These are phyloP conservation scores for Polymixis lichenea DNA, from an alignment of 2,888 invertebrate genomes.

Conservation along the genomic window DNA sequence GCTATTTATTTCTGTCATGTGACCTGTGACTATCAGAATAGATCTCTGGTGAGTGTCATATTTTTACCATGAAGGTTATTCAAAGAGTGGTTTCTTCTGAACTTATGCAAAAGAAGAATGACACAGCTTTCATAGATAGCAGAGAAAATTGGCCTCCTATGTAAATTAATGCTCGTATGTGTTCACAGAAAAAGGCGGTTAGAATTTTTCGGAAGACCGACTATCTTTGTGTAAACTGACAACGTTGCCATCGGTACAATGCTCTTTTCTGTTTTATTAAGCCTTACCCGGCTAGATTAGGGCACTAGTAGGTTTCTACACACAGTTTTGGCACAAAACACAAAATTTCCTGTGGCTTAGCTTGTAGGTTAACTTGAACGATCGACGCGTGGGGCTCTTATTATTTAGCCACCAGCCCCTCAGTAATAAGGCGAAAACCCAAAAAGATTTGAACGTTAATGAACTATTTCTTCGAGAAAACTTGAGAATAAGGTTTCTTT, in stretches of 20 bases:
- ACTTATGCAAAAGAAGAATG: not conserved
- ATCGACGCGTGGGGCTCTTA: too few relatives aligned
- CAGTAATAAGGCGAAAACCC: not conserved
- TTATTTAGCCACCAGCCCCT: too few relatives aligned
- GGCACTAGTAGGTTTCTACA: not conserved
- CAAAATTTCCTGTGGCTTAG: not conserved
- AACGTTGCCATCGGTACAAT: not conserved
- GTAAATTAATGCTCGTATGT: slow-evolving; percentile 10
- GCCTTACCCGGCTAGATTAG: not conserved
- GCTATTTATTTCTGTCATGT: slow-evolving; percentile 21
- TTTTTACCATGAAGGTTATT: not conserved
- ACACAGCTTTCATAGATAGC: slow-evolving; percentile 6
- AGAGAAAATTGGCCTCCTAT: not conserved
- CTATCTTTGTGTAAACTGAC: slow-evolving; percentile 16
- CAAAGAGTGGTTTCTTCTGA: not conserved
- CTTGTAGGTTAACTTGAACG: too few relatives aligned
- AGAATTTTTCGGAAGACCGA: not conserved
- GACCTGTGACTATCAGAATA: not conserved
- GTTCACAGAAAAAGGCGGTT: not conserved
- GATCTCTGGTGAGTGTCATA: not conserved
- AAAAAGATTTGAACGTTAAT: not conserved
- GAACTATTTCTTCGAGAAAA: not conserved
- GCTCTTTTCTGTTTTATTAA: slow-evolving; percentile 9
- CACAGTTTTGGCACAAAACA: not conserved
- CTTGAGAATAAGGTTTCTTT: not conserved